These are phyloP conservation scores for Meganola albula DNA, from an alignment of 2,888 invertebrate species.

Conservation along the genomic window DNA sequence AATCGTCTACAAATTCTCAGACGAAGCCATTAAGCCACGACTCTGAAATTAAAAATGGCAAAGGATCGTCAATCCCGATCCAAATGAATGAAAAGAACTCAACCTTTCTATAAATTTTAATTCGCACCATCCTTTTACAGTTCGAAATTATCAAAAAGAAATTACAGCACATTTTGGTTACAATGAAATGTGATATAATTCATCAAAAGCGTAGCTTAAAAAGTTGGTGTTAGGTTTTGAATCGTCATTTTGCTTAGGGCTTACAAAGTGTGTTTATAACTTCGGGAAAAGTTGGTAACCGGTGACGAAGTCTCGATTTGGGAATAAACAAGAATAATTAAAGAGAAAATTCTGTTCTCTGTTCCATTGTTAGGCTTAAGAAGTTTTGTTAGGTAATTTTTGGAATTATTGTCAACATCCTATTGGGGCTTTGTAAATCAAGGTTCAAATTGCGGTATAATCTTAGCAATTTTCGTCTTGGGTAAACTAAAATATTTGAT, in stretches of 20 bases:
- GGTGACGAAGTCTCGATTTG: conserved; percentile 8
- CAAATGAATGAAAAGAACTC: too few species aligned
- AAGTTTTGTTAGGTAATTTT: not conserved
- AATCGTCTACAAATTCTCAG: too few species aligned
- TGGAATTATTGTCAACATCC: too few species aligned
- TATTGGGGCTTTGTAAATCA: too few species aligned
- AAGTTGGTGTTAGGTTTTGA: conserved; percentile 19
- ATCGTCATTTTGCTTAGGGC: conserved; percentile 15
- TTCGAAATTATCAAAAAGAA: conserved; percentile 2
- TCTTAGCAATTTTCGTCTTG: too few species aligned
- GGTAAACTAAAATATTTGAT: too few species aligned
- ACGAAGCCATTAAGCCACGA: too few species aligned
- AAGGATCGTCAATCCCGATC: too few species aligned
- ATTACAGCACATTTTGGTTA: not conserved
- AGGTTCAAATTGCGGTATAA: too few species aligned
- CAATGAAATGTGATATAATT: conserved; percentile 18
- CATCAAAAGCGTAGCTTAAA: conserved; percentile 14
- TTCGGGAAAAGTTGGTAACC: conserved; percentile 11
- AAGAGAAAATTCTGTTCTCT: conserved; percentile 5
- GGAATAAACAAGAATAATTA: conserved; percentile 27
- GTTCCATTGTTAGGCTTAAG: not conserved
- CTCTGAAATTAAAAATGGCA: too few species aligned
- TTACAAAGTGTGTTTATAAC: conserved; percentile 23
- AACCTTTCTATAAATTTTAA: too few species aligned
- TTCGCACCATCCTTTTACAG: too few species aligned